Percentiles rank a stretch among this genome's conserved stretches.
Evolutionary conservation across 2,888 invertebrate species (phyloP).

Genomic region (Drosophila quinaria): DNA sequence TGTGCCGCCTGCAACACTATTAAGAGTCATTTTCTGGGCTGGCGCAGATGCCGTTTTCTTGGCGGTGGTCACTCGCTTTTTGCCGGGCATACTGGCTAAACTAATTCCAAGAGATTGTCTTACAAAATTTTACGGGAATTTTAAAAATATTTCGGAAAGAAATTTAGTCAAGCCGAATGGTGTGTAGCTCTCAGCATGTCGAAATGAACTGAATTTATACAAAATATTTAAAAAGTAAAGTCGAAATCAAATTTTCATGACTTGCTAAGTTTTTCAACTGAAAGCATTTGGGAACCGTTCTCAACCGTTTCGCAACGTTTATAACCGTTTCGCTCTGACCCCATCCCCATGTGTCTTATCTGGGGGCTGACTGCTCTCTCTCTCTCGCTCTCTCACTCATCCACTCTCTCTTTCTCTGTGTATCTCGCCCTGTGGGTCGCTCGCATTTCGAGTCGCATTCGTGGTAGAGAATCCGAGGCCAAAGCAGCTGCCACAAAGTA

Average conservation of each 20-base stretch:
- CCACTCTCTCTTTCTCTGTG: not conserved
- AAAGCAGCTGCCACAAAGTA: slow-evolving; percentile 58
- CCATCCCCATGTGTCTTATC: slow-evolving; percentile 31
- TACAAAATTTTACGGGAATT: slow-evolving; percentile 18
- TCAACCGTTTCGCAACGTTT: slow-evolving; percentile 35
- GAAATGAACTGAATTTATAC: slow-evolving; percentile 4
- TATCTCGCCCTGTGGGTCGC: slow-evolving; percentile 36
- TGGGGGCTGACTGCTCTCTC: slow-evolving; percentile 35
- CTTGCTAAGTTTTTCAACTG: slow-evolving; percentile 26
- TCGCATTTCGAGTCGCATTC: slow-evolving; percentile 55
- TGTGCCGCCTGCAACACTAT: not conserved
- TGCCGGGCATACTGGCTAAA: slow-evolving; percentile 40
- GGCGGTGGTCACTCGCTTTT: slow-evolving; percentile 30
- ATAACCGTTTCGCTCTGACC: slow-evolving; percentile 53
- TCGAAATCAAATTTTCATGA: slow-evolving; percentile 1
- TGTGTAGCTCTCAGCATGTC: slow-evolving; percentile 6
- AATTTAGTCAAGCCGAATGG: slow-evolving; percentile 18
- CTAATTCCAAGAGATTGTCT: not conserved
- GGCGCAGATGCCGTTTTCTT: slow-evolving; percentile 16
- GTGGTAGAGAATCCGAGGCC: slow-evolving; percentile 48
- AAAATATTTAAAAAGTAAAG: not conserved
- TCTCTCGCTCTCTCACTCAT: not conserved
- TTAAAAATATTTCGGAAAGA: slow-evolving; percentile 22
- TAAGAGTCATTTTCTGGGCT: not conserved
- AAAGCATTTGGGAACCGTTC: slow-evolving; percentile 17